Conservation (phyloP, 2,888 invertebrate genomes). For the Achlya flavicornis region DNA sequence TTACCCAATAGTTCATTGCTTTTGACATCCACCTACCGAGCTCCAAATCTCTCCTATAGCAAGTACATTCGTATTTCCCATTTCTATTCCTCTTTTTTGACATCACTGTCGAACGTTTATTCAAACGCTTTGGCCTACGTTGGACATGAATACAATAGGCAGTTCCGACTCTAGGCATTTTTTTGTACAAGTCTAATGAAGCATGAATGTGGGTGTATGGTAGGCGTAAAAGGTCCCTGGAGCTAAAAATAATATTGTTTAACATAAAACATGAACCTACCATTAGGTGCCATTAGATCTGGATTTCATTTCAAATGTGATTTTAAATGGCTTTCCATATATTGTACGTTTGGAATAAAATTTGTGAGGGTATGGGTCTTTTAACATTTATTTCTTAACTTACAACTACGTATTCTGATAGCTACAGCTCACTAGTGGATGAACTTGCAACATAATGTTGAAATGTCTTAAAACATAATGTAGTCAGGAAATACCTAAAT, state of each 20-base stretch:
- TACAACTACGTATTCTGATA: no score
- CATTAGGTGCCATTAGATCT: no score
- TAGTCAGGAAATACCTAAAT: no score
- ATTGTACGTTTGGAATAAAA: no score
- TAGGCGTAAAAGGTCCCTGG: neutral
- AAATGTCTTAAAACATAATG: no score
- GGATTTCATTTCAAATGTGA: neutral
- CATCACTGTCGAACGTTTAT: neutral
- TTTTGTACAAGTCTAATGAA: constrained; percentile 8
- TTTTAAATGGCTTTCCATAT: neutral
- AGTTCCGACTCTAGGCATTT: constrained; percentile 10
- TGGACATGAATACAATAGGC: constrained; percentile 5
- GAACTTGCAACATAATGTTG: no score
- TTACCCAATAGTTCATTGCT: no score
- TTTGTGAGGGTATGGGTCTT: no score
- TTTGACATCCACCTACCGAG: neutral
- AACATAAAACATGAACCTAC: neutral
- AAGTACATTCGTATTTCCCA: neutral
- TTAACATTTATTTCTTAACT: no score
- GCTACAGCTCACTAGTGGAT: no score
- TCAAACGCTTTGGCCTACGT: neutral
- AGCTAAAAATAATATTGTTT: neutral
- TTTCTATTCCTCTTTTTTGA: neutral
- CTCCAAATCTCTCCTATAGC: neutral
- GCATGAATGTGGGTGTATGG: neutral